These are phyloP conservation scores for Tragopan temminckii DNA, from an alignment of 2,797 vertebrate genomes.

Conservation along the genomic window DNA sequence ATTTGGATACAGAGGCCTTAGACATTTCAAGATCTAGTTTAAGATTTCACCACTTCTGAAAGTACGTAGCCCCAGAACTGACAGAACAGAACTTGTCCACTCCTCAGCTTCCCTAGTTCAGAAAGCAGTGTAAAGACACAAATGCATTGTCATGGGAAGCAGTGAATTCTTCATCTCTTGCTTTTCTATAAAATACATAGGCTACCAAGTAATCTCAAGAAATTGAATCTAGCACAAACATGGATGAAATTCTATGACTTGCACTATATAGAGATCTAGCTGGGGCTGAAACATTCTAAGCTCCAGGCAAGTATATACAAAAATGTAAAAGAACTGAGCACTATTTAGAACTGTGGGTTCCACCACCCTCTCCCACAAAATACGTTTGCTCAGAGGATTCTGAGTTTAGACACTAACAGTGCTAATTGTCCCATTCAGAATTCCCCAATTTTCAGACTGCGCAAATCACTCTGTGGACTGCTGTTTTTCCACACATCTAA, in stretches of 20 bases:
- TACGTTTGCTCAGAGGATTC: background rate
- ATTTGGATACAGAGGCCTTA: background rate
- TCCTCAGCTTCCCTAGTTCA: background rate
- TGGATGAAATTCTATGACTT: background rate
- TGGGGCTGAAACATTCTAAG: background rate
- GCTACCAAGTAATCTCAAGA: background rate
- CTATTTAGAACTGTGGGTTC: background rate
- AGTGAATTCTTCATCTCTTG: background rate
- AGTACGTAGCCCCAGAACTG: background rate
- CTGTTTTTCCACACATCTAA: background rate
- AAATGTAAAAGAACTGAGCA: background rate
- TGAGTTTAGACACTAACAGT: background rate
- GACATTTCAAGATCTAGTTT: background rate
- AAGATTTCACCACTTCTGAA: background rate
- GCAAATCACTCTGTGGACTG: background rate
- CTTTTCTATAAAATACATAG: background rate
- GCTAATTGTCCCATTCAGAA: background rate
- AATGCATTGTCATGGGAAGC: background rate
- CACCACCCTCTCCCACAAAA: background rate
- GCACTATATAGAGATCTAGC: background rate
- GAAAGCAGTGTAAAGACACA: background rate
- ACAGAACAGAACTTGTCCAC: background rate
- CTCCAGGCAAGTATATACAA: background rate
- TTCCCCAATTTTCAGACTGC: background rate
- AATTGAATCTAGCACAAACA: background rate